Percentiles rank a stretch among this genome's conserved stretches.
Conservation (phyloP, 2,888 invertebrate species). For the Xanthorhoe spadicearia region DNA sequence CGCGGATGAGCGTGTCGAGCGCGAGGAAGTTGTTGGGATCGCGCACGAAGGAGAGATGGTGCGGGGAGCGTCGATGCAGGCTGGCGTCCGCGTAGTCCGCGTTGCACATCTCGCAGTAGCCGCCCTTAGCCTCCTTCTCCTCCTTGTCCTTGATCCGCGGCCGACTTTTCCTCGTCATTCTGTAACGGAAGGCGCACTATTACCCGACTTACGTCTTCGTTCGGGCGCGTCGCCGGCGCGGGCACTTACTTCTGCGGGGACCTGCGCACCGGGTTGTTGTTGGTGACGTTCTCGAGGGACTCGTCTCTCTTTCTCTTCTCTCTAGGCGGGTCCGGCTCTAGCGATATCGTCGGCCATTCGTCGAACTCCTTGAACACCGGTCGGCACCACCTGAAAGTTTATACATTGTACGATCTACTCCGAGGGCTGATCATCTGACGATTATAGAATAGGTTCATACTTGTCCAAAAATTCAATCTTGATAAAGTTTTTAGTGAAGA, state of each 20-base stretch:
- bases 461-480: conserved; percentile 89
- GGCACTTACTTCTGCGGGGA: conserved; percentile 62
- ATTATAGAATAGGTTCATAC: conserved; percentile 68
- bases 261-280: conserved; percentile 51
- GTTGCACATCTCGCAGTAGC: conserved; percentile 93
- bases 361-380: conserved; percentile 87
- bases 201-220: conserved; percentile 35
- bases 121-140: conserved; percentile 79
- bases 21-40: conserved; percentile 90
- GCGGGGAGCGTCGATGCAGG: conserved; percentile 89
- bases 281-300: conserved; percentile 56
- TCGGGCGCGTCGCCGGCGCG: conserved; percentile 13
- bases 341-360: conserved; percentile 85
- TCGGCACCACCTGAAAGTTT: conserved; percentile 79
- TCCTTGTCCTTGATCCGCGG: conserved; percentile 76
- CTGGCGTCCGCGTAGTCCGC: conserved; percentile 88
- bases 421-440: conserved; percentile 35
- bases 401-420: conserved; percentile 25
- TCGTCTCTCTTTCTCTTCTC: conserved; percentile 68
- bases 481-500: conserved; percentile 88
- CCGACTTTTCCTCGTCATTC: conserved; percentile 84
- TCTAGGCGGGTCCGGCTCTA: conserved; percentile 73
- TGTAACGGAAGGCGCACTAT: conserved; percentile 55
- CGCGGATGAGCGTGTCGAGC: conserved; percentile 88
- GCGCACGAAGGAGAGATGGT: conserved; percentile 89